phyloP scores from a whole-genome alignment of 2,113 vertebrate genomes.

The Burhinus bistriatus region DNA sequence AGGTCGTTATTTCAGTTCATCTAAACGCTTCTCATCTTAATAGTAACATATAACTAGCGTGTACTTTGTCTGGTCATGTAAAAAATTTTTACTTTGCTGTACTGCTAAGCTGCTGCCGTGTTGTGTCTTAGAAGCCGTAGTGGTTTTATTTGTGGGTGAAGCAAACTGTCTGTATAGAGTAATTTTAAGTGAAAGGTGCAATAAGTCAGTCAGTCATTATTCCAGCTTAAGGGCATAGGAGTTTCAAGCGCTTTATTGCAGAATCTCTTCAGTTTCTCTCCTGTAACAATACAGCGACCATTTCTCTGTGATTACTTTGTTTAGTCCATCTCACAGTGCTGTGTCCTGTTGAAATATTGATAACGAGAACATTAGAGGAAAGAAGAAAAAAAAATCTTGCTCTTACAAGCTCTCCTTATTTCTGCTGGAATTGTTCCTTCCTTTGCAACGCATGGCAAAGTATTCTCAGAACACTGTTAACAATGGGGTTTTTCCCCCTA shows the following conservation, averaged over 20 bases:
- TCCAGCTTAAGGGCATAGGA: neutral
- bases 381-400: neutral
- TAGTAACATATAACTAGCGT: neutral
- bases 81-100: neutral
- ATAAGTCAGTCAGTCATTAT: neutral
- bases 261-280: neutral
- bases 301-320: neutral
- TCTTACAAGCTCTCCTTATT: neutral
- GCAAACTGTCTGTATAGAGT: neutral
- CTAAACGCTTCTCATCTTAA: neutral
- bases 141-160: neutral
- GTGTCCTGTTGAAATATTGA: neutral
- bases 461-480: neutral
- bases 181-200: neutral
- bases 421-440: neutral
- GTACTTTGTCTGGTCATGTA: too few species aligned
- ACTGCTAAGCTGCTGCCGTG: neutral
- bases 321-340: neutral
- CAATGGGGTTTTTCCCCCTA: too few species aligned
- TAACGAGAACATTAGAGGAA: neutral
- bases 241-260: neutral
- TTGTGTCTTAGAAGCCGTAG: neutral
- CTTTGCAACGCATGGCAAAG: neutral
- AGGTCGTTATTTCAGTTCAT: neutral
- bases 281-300: neutral